Percentiles rank a stretch among this genome's conserved stretches.
Conservation (phyloP, 2,797 vertebrate species). For the Hemitrygon akajei region DNA sequence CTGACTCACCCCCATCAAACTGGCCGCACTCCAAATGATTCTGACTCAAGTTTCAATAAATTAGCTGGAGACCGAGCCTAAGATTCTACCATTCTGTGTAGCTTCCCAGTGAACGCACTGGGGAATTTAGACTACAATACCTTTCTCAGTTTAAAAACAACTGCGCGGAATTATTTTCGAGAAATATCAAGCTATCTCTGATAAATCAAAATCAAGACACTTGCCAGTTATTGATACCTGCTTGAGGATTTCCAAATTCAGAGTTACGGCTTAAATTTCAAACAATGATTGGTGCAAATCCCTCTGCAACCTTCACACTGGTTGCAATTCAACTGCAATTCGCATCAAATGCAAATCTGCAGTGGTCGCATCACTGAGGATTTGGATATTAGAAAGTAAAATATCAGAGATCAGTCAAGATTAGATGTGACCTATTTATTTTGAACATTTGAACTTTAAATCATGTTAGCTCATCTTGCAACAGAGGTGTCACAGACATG, state of each 20-base stretch:
- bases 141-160: not conserved
- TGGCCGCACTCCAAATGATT: not conserved
- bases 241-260: not conserved
- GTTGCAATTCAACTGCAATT: not conserved
- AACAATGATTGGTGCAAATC: not conserved
- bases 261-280: not conserved
- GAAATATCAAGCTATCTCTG: constrained; percentile 2
- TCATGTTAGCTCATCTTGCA: not conserved
- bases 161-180: not conserved
- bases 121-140: not conserved
- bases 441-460: not conserved
- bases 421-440: not conserved
- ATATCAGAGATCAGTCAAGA: not conserved
- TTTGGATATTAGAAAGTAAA: not conserved
- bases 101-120: not conserved
- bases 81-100: not conserved
- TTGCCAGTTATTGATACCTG: not conserved
- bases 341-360: not conserved
- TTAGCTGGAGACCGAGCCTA: not conserved
- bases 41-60: not conserved
- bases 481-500: not conserved
- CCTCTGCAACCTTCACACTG: not conserved
- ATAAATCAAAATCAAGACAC: too few relatives aligned
- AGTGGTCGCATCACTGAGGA: not conserved
- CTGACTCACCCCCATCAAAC: too few relatives aligned